Base-by-base conservation (phyloP, 2,888 invertebrate genomes). In the Pammene aurita region DNA sequence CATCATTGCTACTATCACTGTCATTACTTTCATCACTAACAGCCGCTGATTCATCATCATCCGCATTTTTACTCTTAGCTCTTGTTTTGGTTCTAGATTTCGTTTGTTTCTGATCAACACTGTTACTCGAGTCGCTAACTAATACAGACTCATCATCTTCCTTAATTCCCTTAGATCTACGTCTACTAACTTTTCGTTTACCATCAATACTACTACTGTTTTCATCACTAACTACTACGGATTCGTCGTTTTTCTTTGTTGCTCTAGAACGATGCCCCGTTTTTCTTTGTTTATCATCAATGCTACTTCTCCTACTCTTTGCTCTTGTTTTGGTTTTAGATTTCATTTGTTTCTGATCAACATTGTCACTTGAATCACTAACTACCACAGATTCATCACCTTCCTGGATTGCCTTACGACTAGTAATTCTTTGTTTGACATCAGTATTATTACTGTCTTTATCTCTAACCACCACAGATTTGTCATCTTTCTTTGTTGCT, bases 151-250 rank as follows among this genome's bases (percentile, higher is more conserved):
- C 14, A 10, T 14, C 9, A 14, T 60, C 6, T 46, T 60, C 4
- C 14, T n/a, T 44, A 7, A 9, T 14, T 34, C 34, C 14, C 14
- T 42, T 58, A 42, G 58, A 7, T 13, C 9, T 46, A 6, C 41
- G 41, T 7, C 41, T 56, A 56, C 18, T 16, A 18, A 41, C 41
- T 11, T 7, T 6, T 16, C 5, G 16, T 11, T 56, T 16, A 14
- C 16, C 18, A 16, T 60, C 58, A 34, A 9, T 16, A 9, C 46
- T 41, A 60, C 46, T 60, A 35, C 10, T 44, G 16, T 7, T 26
- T 9, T 60, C 48, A 48, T 60, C 48, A 60, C 60, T 60, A 11
- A 60, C 48, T 13, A 48, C 2, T 5, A 58, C 58, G 26, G 58
- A 44, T 58, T 58, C 13, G 6, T 18, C 11, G 9, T 26, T n/a